phyloP scores from a whole-genome alignment of 2,797 vertebrate genomes.

The Oreortyx pictus region DNA sequence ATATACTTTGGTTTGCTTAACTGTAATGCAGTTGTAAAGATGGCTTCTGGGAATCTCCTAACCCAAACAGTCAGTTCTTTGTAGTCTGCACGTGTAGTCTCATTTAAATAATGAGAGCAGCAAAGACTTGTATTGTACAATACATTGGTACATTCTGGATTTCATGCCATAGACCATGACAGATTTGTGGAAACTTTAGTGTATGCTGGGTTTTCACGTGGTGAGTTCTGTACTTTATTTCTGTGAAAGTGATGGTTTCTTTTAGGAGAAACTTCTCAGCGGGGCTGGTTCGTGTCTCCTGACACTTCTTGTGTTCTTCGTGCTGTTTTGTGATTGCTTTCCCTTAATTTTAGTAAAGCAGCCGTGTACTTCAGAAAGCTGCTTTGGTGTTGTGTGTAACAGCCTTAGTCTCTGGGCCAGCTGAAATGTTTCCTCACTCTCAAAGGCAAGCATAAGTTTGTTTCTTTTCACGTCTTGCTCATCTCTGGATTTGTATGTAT shows the following conservation, averaged over 20 bases:
- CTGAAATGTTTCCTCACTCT: conserved; percentile 18
- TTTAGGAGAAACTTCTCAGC: not conserved
- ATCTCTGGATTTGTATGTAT: conserved; percentile 13
- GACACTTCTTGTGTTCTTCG: not conserved
- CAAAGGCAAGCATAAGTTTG: conserved; percentile 20
- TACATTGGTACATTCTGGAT: not conserved
- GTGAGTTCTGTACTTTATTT: not conserved
- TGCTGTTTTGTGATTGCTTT: not conserved
- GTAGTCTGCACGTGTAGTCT: not conserved
- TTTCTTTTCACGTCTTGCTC: not conserved
- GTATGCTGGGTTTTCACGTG: not conserved
- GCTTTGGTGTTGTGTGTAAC: not conserved
- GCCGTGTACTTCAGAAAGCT: not conserved
- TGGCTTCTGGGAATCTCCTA: not conserved
- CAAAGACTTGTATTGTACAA: not conserved
- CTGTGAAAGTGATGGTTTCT: not conserved
- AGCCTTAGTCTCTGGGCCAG: not conserved
- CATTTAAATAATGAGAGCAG: not conserved
- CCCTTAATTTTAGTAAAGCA: not conserved
- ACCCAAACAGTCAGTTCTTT: not conserved
- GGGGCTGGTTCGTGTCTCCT: not conserved
- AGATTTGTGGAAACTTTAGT: not conserved
- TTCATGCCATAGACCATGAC: not conserved
- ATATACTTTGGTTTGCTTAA: not conserved
- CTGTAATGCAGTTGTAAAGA: not conserved